Conservation (phyloP, 1,140 invertebrate species). For the Drosophila kikkawai region DNA sequence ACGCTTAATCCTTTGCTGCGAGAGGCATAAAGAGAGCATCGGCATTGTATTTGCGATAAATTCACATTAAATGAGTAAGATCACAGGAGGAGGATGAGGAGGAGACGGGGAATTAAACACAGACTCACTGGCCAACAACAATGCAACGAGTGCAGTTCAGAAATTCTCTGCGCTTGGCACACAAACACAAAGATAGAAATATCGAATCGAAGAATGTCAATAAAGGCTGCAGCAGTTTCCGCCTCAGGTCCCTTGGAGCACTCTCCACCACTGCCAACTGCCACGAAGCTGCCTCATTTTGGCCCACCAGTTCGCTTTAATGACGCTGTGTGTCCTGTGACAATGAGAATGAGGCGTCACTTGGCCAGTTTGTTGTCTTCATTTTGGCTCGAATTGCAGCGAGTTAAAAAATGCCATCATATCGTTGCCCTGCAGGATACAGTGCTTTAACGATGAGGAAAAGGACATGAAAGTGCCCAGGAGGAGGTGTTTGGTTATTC, state of each 20-base stretch:
- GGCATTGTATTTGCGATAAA: conserved; percentile 78
- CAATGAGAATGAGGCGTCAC: conserved; percentile 32
- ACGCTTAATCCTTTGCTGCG: conserved; percentile 66
- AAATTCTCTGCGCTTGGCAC: conserved; percentile 70
- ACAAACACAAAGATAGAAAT: conserved; percentile 73
- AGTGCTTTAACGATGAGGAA: conserved; percentile 2
- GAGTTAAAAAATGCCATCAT: conserved; percentile 23
- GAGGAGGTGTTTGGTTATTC: background rate
- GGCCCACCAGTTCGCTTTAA: conserved; percentile 38
- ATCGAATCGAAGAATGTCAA: conserved; percentile 75
- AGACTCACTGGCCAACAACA: conserved; percentile 58
- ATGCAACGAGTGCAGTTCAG: conserved; percentile 62
- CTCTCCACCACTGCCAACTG: background rate
- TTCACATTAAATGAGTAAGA: conserved; percentile 68
- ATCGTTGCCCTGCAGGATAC: conserved; percentile 4
- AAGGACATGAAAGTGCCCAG: background rate
- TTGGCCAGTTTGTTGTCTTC: conserved; percentile 70
- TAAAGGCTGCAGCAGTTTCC: conserved; percentile 48
- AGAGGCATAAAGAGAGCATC: conserved; percentile 17
- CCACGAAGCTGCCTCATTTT: background rate
- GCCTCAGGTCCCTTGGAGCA: conserved; percentile 13
- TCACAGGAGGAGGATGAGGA: background rate
- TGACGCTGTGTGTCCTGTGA: conserved; percentile 53
- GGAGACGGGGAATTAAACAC: conserved; percentile 16
- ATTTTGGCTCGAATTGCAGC: conserved; percentile 37